Evolutionary conservation across 1,140 invertebrate genomes (phyloP), one percentile per base, ranked within the genome.

Genomic region (Psilanteris sp.): DNA sequence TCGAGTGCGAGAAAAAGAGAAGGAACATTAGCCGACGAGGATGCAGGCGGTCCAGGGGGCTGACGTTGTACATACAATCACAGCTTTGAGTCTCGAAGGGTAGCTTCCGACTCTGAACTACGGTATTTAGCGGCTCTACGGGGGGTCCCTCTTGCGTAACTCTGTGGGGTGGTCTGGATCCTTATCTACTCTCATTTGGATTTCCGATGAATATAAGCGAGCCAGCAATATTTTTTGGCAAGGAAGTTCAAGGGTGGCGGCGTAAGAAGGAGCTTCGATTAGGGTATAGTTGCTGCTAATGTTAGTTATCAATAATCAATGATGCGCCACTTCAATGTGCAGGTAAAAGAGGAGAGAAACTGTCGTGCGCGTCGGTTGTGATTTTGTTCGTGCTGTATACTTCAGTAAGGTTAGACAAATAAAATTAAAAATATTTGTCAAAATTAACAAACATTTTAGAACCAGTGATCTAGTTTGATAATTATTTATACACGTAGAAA

Each of bases 101-200:
- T 62, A 64, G 67, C 68, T 75, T 76, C 31, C 77, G 67, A 75
- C 57, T 52, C 37, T 26, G 48, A 74, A 55, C 64, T 72, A 70
- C 39, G 77, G 73, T 79, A 81, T 81, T 81, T 81, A 81, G 79
- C 71, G 41, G 54, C 57, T 29, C 73, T n/a, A 18, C 76, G 59
- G 70, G 79, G n/a, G 77, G 79, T 71, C 32, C 68, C 66, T 36
- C 36, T 64, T 41, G 14, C 37, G 27, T 18, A 0, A 14, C 39
- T 41, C 22, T 26, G 14, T 48, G 24, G 66, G 73, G 73, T 62
- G 34, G 32, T 48, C 24, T 55, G 14, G 71, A 74, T 74, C 46
- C 46, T 74, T 74, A 74, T 74, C 71, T 67, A 9, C 46, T 46
- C 54, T 74, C 71, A 74, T 74, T 67, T 61, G 46, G 54, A 66